Evolutionary conservation across 2,888 invertebrate species (phyloP), one percentile per base, ranked within the genome.

Genomic region (Nemoura dubitans): DNA sequence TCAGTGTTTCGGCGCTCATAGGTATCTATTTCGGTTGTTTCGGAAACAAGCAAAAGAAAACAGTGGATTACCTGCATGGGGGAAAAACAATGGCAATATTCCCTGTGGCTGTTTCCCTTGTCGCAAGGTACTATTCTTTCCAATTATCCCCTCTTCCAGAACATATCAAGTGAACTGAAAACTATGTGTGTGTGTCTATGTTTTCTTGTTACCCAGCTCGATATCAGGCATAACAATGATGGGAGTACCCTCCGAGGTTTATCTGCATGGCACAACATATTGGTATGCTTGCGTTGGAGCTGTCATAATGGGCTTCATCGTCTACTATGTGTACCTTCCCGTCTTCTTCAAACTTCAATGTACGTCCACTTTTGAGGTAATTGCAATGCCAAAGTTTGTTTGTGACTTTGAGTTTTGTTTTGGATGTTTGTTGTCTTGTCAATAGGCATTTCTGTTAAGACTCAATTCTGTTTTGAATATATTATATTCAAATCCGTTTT

Each of bases 241-340:
- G 3, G 96, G 95, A 0, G 93, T 95, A 7, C 96, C 96, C 0
- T 94, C 96, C 0, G 96, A 96, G 90, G 94, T 96, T 88, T 96
- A 96, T 90, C 92, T 94, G 43, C 94, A 94, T 90, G 96, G 96
- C 2, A 94, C 94, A 0, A 94, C 94, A 88, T 96, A 95, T 90
- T 91, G 92, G 87, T 90, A 78, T 28, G 90, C 92, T 76, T 89
- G 91, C 76, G 88, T 94, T 7, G 91, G 92, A 3, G 91, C 92
- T 78, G 88, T 93, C 21, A 87, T 92, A 0, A 92, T 90, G 14
- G 88, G 89, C 21, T 59, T 21, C 21, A 59, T 59, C 21, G 21
- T 59, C 16, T 21, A 59, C 59, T 59, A 21, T 59, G 59, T 59
- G 16, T 59, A 59, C 59, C 21, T 95, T 90, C 93, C 95, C 89